Conservation (phyloP, 2,888 invertebrate species). For the Dione vanillae region DNA sequence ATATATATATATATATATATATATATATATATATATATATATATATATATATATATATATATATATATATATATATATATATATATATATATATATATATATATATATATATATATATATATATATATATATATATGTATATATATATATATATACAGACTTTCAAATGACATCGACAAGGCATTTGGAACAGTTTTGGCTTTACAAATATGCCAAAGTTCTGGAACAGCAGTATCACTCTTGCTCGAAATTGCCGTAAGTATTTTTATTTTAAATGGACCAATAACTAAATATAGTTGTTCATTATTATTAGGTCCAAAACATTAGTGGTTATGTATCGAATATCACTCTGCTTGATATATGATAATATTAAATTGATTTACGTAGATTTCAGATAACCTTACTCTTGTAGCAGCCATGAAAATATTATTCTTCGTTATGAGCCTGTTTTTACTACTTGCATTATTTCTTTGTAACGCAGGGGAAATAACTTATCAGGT, state of each 20-base stretch:
- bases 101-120: no score
- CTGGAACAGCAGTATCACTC: constrained; percentile 66
- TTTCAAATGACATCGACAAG: constrained; percentile 68
- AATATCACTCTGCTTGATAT: constrained; percentile 8
- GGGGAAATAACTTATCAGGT: constrained; percentile 80
- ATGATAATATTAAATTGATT: constrained; percentile 20
- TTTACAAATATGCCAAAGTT: constrained; percentile 70
- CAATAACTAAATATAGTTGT: background rate
- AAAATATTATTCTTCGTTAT: constrained; percentile 70
- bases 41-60: no score
- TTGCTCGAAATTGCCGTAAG: constrained; percentile 62
- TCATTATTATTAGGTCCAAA: no score
- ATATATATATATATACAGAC: constrained; percentile 56
- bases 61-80: no score
- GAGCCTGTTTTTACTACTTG: constrained; percentile 70
- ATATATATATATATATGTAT: no score
- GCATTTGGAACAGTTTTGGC: constrained; percentile 73
- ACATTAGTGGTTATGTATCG: no score
- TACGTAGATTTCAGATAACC: constrained; percentile 65
- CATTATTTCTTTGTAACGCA: constrained; percentile 73
- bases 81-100: no score
- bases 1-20: no score
- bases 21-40: no score
- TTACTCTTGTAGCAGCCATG: constrained; percentile 62
- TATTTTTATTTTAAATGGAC: constrained; percentile 29